Evolutionary conservation across 2,113 vertebrate species (phyloP), one percentile per base, ranked within the genome.

Genomic region (Propithecus coquereli): DNA sequence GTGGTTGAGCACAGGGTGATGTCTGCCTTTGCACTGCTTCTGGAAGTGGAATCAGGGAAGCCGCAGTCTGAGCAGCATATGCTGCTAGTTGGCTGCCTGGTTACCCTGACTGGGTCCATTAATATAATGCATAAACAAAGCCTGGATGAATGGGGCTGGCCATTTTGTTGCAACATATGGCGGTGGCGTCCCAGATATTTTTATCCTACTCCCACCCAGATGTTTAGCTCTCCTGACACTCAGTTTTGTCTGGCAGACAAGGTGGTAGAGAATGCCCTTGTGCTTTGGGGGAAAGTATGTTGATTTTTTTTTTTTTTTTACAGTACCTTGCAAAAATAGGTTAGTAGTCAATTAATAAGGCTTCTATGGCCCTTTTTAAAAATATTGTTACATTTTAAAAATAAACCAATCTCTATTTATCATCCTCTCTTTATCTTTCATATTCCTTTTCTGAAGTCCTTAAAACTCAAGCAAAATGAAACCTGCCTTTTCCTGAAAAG

Each of bases 61-160:
- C 6, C 74, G 12, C 86, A 89, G 68, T 93, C 92, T 94, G 86
- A 94, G 47, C 8, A 95, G 20, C 98, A 98, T 97, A 97, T 97
- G 98, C 93, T 97, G 71, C 90, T 95, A 9, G 59, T 94, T 97
- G 97, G 92, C 95, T 92, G 52, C 90, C 92, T 91, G 52, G 27
- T 87, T 96, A 94, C 87, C 13, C 68, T 82, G 97, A 86, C 88
- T 96, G 89, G 87, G 83, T 95, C 91, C 94, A 76, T 98, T 97
- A 97, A 97, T 98, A 87, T 50, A 0, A 0, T 14, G 37, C 2
- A 43, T 91, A 97, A 98, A 94, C 86, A 98, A 94, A 98, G 32
- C 90, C 97, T 84, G 94, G 94, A 90, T 76, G 86, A 95, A 97
- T 88, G 63, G 73, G 59, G 18, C n/a, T 98, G 96, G 83, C 94